phyloP scores from a whole-genome alignment of 2,888 invertebrate species.

The Thereva nobilitata region DNA sequence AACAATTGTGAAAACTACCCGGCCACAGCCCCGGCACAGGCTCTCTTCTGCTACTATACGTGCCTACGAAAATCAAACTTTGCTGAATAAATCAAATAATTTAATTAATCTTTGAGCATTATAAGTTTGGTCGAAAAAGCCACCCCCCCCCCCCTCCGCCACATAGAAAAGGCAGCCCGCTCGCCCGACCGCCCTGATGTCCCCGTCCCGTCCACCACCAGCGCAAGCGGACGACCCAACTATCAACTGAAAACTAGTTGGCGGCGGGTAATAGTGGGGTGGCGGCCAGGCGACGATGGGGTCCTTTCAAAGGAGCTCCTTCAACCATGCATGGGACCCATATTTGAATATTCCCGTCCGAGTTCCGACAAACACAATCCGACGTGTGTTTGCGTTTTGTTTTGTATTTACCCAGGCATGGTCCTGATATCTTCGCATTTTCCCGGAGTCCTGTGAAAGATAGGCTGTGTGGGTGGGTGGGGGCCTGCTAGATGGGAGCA shows the following conservation, averaged over 20 bases:
- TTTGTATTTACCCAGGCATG: slow-evolving; percentile 25
- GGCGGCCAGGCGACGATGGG: neutral
- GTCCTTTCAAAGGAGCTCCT: slow-evolving; percentile 9
- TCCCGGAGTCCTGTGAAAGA: neutral
- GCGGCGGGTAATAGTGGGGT: neutral
- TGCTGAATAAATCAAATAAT: slow-evolving; percentile 42
- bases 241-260: neutral
- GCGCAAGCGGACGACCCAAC: slow-evolving; percentile 7
- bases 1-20: no score
- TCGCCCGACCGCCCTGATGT: no score
- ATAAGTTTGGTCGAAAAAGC: slow-evolving; percentile 12
- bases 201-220: neutral
- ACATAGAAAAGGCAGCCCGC: slow-evolving; percentile 4
- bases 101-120: slow-evolving; percentile 41
- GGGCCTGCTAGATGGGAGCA: neutral
- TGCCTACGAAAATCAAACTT: slow-evolving; percentile 38
- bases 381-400: slow-evolving; percentile 12
- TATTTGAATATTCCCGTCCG: slow-evolving; percentile 30
- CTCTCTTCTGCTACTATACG: slow-evolving; percentile 8
- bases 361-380: slow-evolving; percentile 17
- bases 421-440: slow-evolving; percentile 27
- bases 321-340: slow-evolving; percentile 21
- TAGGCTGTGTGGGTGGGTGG: no score
- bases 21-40: neutral
- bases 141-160: neutral